Evolutionary conservation across 2,888 invertebrate species (phyloP), one percentile per base, ranked within the genome.

Genomic region (Sericinus montela): DNA sequence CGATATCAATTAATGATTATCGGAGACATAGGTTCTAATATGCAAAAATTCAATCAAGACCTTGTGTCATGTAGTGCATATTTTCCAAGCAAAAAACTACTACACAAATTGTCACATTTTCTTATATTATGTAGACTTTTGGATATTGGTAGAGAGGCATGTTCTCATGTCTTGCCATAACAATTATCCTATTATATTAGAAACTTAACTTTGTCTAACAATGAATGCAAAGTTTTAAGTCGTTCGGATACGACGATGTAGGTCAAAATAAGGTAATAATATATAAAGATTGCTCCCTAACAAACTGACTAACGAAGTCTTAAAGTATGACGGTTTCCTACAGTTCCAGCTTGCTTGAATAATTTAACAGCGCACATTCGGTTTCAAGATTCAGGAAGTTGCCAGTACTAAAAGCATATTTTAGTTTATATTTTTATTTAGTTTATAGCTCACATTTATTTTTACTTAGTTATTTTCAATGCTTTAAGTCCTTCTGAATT

Each of bases 281-380:
- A 16, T 35, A 19, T 29, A 29, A 44, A 49, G 44, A 49, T 45
- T 44, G 39, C 28, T 32, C 11, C 11, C 43, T 44, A 48, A 48
- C 44, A 39, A 48, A 39, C 39, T 38, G 37, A 34, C 39, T 32
- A 39, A 28, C 29, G 29, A 48, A 42, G 41, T 48, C 32, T 6
- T 32, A 23, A 42, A 16, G 32, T 32, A 19, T 28, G 11, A 5
- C 15, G 28, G 19, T 25, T 25, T 46, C 14, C 13, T 30, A 32
- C 32, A 13, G 15, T 36, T 49, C 14, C 19, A 29, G 28, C 36
- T 46, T 52, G 52, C 48, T 54, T 52, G 46, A 46, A 54, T 52
- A 45, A 46, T 53, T 48, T 45, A 39, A 49, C 51, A 49, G 42
- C 34, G 38, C 29, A 37, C n/a, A 29, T 45, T 42, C 37, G 23